A percentile compares a stretch with the other conserved stretches of the same genome.
Conservation (phyloP, 2,888 invertebrate genomes). For the Drosophila conformis region DNA sequence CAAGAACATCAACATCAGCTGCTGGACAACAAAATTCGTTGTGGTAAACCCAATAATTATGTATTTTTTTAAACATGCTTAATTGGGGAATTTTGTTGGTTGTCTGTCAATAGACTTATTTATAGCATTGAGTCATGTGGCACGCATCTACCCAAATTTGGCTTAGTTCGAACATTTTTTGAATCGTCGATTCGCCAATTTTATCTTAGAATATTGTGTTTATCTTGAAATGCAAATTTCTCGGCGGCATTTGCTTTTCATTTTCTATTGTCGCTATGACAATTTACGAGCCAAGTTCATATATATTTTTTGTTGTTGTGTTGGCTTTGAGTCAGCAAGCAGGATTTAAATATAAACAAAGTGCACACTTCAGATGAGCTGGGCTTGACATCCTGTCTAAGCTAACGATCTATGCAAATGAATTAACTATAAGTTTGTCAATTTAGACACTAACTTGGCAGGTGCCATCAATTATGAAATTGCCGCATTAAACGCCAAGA, state of each 20-base stretch:
- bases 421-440: conserved; percentile 56
- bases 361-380: conserved; percentile 2
- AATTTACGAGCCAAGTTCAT: conserved; percentile 25
- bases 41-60: conserved; percentile 64
- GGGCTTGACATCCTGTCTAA: conserved; percentile 38
- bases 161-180: conserved; percentile 21
- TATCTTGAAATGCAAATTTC: conserved; percentile 59
- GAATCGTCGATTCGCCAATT: conserved; percentile 4
- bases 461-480: conserved; percentile 78
- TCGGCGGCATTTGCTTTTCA: conserved; percentile 41
- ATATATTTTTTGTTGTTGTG: background rate
- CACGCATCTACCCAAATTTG: conserved; percentile 59
- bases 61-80: conserved; percentile 42
- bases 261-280: conserved; percentile 19
- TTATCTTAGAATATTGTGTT: conserved; percentile 23
- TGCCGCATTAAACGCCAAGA: conserved; percentile 40
- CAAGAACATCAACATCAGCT: background rate
- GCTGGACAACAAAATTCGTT: conserved; percentile 21
- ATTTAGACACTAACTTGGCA: conserved; percentile 68
- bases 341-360: conserved; percentile 36
- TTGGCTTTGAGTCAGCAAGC: conserved; percentile 21
- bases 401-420: conserved; percentile 45
- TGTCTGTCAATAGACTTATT: conserved; percentile 50
- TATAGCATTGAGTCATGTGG: conserved; percentile 70
- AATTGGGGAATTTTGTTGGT: conserved; percentile 21